Evolutionary conservation across 53 echinoderm and acorn worm species (phyloP).

Genomic region (Astropecten irregularis): DNA sequence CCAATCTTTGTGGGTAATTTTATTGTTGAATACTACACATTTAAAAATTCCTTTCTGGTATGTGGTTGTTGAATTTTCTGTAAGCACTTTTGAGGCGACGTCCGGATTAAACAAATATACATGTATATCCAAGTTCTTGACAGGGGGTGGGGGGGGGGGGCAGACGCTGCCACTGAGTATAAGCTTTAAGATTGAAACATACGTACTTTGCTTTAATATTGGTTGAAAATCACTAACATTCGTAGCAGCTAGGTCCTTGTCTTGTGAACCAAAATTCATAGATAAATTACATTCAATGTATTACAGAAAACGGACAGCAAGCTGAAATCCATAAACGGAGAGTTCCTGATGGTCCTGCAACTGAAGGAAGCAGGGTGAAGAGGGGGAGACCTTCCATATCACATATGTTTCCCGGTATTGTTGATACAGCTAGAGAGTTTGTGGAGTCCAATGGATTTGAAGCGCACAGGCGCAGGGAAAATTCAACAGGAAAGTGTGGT

Average conservation of each 20-base stretch:
- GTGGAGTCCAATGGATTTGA: slow-evolving; percentile 5
- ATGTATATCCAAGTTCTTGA: no score
- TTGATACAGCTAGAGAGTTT: slow-evolving; percentile 3
- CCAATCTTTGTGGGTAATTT: no score
- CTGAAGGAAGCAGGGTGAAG: not conserved
- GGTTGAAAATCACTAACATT: not conserved
- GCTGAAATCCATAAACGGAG: not conserved
- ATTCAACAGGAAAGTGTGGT: not conserved
- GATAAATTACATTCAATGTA: not conserved
- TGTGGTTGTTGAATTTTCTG: no score
- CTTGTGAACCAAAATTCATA: not conserved
- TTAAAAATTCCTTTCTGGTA: no score
- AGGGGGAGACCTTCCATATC: not conserved
- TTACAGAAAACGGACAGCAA: not conserved
- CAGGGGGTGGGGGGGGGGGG: no score
- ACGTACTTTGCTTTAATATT: not conserved
- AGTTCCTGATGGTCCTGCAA: not conserved
- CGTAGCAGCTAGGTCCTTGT: not conserved
- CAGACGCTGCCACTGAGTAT: not conserved
- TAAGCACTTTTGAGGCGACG: no score
- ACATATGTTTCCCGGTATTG: not conserved
- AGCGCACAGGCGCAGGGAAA: slow-evolving; percentile 1
- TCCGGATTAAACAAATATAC: no score
- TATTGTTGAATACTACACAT: no score
- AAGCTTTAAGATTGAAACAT: not conserved